A percentile compares a stretch with the other conserved stretches of the same genome.
Conservation (phyloP, 2,888 invertebrate species). For the Tachina grossa region DNA sequence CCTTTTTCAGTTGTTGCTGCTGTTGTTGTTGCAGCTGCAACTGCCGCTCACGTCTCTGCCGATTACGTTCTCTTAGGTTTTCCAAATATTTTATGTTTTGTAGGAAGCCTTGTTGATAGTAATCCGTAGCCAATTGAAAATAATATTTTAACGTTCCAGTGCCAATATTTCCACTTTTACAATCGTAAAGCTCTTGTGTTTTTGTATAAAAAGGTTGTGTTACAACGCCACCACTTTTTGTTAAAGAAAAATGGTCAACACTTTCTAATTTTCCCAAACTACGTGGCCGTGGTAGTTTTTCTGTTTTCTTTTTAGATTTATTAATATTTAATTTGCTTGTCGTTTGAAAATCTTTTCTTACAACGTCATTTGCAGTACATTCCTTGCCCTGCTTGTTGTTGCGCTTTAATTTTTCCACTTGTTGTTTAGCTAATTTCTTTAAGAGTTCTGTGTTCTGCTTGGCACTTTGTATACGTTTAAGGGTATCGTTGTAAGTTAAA, state of each 20-base stretch:
- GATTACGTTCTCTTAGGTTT: slow-evolving; percentile 80
- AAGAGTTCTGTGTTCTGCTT: slow-evolving; percentile 54
- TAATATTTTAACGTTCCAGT: slow-evolving; percentile 69
- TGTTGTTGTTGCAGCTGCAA: slow-evolving; percentile 61
- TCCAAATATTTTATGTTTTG: slow-evolving; percentile 80
- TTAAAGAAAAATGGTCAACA: slow-evolving; percentile 52
- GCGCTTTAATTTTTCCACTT: slow-evolving; percentile 33
- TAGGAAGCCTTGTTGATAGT: slow-evolving; percentile 81
- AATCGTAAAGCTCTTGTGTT: background rate
- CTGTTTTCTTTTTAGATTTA: slow-evolving; percentile 2
- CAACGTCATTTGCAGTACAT: slow-evolving; percentile 13
- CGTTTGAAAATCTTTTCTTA: background rate
- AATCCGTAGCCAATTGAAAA: slow-evolving; percentile 80
- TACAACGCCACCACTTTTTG: slow-evolving; percentile 30
- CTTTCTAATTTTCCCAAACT: slow-evolving; percentile 69
- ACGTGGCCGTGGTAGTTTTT: slow-evolving; percentile 34
- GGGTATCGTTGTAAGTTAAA: slow-evolving; percentile 77
- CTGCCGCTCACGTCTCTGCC: slow-evolving; percentile 48
- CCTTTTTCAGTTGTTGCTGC: slow-evolving; percentile 19
- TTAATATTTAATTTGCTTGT: slow-evolving; percentile 30
- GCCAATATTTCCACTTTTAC: slow-evolving; percentile 24
- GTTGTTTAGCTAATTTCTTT: slow-evolving; percentile 43
- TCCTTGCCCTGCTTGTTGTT: slow-evolving; percentile 14
- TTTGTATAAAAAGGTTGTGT: slow-evolving; percentile 39
- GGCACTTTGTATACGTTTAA: slow-evolving; percentile 77